Evolutionary conservation across 2,888 invertebrate species (phyloP).

Genomic region (Melanchra persicariae): DNA sequence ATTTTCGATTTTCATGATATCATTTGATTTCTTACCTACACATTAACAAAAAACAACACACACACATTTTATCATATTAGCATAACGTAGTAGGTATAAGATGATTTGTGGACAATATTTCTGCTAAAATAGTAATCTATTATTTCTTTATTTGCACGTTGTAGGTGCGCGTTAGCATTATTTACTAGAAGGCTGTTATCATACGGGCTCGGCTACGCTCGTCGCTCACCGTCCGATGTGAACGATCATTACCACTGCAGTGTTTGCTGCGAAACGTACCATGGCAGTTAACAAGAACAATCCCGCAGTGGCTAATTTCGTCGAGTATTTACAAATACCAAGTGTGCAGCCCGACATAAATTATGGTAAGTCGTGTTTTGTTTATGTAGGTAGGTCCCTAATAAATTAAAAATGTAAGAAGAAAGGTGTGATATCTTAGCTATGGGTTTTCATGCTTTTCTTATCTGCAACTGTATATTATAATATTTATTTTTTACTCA

Average conservation of each 20-base stretch:
- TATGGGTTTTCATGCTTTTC: too few relatives aligned
- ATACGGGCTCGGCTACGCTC: constrained; percentile 39
- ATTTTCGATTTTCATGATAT: too few relatives aligned
- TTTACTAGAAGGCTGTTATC: constrained; percentile 49
- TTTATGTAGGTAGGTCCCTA: not conserved
- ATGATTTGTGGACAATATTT: not conserved
- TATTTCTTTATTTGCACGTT: constrained; percentile 5
- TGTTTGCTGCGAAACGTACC: constrained; percentile 61
- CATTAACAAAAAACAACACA: too few relatives aligned
- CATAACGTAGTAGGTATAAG: too few relatives aligned
- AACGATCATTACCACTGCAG: constrained; percentile 67
- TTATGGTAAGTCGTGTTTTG: constrained; percentile 91
- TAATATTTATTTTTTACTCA: too few relatives aligned
- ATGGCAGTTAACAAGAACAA: constrained; percentile 82
- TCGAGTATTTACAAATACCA: constrained; percentile 94
- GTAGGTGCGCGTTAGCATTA: constrained; percentile 27
- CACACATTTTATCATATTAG: too few relatives aligned
- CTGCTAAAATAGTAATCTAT: not conserved
- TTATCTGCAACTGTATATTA: too few relatives aligned
- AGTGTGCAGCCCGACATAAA: constrained; percentile 94
- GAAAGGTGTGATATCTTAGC: not conserved
- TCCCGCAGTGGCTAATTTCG: constrained; percentile 92
- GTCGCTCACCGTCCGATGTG: constrained; percentile 47
- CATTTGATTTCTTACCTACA: too few relatives aligned
- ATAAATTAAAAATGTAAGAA: too few relatives aligned